These are phyloP conservation scores for Phylloscopus whistleri DNA, from an alignment of 2,113 vertebrate species.

Conservation along the genomic window DNA sequence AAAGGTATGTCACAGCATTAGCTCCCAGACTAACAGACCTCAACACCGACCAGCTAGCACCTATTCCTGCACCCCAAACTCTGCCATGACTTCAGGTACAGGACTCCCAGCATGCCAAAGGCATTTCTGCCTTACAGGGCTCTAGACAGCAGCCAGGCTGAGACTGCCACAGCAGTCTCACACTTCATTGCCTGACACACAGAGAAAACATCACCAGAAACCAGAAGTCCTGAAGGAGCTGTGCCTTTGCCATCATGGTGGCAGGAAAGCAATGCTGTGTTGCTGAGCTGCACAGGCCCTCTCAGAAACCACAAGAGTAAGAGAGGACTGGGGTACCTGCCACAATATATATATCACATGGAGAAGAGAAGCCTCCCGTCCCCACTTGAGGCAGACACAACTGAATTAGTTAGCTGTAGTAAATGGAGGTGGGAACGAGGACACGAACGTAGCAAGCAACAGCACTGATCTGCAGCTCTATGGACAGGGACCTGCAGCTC, in stretches of 20 bases:
- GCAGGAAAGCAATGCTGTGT: not conserved
- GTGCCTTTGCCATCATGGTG: not conserved
- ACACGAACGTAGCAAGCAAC: not conserved
- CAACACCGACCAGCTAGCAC: fast-evolving
- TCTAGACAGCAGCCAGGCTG: not conserved
- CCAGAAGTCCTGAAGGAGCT: not conserved
- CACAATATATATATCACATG: not conserved
- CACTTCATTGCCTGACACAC: not conserved
- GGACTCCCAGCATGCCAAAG: not conserved
- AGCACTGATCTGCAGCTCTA: not conserved
- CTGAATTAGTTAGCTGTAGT: not conserved
- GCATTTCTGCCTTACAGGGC: not conserved
- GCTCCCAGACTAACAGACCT: not conserved
- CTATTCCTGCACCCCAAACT: not conserved
- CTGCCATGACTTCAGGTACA: not conserved
- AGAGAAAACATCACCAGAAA: not conserved
- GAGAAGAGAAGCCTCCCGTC: not conserved
- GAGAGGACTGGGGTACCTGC: fast-evolving
- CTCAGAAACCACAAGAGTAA: not conserved
- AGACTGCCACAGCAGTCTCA: not conserved
- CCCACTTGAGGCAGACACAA: not conserved
- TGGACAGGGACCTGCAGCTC: not conserved
- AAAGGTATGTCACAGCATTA: not conserved
- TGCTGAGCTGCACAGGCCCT: not conserved
- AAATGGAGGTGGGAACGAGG: not conserved